These are phyloP conservation scores for Hanleya hanleyi DNA, from an alignment of 2,888 invertebrate genomes.

Conservation along the genomic window DNA sequence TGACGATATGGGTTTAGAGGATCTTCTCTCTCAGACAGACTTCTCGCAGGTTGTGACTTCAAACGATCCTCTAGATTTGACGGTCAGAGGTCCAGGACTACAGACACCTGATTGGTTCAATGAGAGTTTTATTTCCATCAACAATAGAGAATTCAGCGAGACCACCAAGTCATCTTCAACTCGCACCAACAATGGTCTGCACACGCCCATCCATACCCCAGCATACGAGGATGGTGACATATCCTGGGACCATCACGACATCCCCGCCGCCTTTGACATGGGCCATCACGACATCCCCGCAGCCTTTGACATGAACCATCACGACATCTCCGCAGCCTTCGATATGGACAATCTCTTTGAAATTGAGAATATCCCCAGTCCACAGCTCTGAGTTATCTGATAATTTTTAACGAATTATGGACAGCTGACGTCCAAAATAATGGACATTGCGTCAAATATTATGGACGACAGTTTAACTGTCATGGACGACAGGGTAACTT, in stretches of 20 bases:
- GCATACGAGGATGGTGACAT: conserved; percentile 49
- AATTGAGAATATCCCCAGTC: too few relatives aligned
- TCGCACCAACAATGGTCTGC: conserved; percentile 53
- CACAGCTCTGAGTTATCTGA: too few relatives aligned
- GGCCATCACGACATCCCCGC: too few relatives aligned
- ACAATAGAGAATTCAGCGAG: not conserved
- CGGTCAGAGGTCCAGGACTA: conserved; percentile 69
- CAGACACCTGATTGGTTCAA: conserved; percentile 72
- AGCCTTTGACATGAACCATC: too few relatives aligned
- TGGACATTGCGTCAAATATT: too few relatives aligned
- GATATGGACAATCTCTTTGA: too few relatives aligned
- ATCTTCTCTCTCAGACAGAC: conserved; percentile 55
- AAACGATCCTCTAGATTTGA: conserved; percentile 66
- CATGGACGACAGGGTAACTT: too few relatives aligned
- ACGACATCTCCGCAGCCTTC: too few relatives aligned
- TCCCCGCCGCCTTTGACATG: conserved; percentile 67
- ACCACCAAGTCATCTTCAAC: conserved; percentile 27
- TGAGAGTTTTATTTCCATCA: conserved; percentile 34
- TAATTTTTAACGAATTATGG: too few relatives aligned
- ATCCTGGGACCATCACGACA: conserved; percentile 63
- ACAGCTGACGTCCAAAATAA: too few relatives aligned
- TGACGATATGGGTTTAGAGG: conserved; percentile 66
- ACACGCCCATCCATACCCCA: conserved; percentile 63
- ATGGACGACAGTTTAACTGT: too few relatives aligned
- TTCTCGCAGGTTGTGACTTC: conserved; percentile 47